These are phyloP conservation scores for Mongoloraphidia duomilia DNA, from an alignment of 2,888 invertebrate genomes.

Conservation along the genomic window DNA sequence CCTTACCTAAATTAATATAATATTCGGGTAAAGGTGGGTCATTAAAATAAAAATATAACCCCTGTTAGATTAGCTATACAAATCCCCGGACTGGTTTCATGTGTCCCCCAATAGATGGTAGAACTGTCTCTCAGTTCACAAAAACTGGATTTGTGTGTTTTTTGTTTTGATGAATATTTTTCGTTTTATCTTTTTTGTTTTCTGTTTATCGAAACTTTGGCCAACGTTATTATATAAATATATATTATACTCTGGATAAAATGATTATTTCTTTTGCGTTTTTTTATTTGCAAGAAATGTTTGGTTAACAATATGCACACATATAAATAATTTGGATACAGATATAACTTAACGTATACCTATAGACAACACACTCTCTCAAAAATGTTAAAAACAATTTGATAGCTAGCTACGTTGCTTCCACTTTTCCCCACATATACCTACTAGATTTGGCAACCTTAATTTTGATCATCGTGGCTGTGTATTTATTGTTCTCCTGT, in stretches of 20 bases:
- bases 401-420: no score
- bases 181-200: background rate
- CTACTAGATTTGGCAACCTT: no score
- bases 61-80: constrained; percentile 7
- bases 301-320: constrained; percentile 33
- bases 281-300: constrained; percentile 21
- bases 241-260: no score
- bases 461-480: no score
- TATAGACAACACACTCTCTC: no score
- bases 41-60: background rate
- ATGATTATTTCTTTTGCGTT: background rate
- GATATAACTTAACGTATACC: background rate
- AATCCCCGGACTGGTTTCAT: constrained; percentile 7
- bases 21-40: background rate
- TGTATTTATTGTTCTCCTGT: no score
- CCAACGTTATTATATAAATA: constrained; percentile 1
- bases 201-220: constrained; percentile 3
- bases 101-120: constrained; percentile 13
- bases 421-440: no score
- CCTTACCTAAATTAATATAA: background rate
- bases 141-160: constrained; percentile 1
- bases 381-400: no score
- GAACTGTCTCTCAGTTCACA: constrained; percentile 11
- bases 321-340: constrained; percentile 19
- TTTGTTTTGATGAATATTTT: background rate